phyloP scores from a whole-genome alignment of 2,888 invertebrate genomes.

The Helicoverpa assulta region DNA sequence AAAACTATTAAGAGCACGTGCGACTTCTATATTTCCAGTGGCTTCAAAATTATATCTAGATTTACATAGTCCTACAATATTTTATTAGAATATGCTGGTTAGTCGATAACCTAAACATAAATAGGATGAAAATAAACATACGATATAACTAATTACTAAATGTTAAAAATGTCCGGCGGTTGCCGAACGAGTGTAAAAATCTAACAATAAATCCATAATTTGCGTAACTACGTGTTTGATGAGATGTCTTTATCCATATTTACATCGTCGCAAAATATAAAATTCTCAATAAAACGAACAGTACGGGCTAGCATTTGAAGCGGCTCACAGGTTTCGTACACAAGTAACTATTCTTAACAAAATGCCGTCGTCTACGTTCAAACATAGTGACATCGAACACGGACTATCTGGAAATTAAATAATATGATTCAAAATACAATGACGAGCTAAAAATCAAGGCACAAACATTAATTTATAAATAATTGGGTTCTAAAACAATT shows the following conservation, averaged over 20 bases:
- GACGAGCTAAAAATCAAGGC: constrained; percentile 61
- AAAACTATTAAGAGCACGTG: constrained; percentile 64
- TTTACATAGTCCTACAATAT: constrained; percentile 67
- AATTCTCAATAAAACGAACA: constrained; percentile 68
- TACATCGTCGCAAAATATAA: constrained; percentile 76
- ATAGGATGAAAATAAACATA: constrained; percentile 78
- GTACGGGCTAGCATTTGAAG: constrained; percentile 64
- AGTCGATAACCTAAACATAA: constrained; percentile 80
- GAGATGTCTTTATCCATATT: constrained; percentile 69
- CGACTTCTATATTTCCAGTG: constrained; percentile 60
- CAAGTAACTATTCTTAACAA: constrained; percentile 73
- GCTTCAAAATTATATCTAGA: constrained; percentile 65
- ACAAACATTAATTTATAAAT: constrained; percentile 57
- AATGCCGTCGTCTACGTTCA: constrained; percentile 70
- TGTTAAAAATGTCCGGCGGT: constrained; percentile 73
- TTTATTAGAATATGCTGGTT: constrained; percentile 78
- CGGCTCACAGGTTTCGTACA: constrained; percentile 70
- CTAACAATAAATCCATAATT: constrained; percentile 55
- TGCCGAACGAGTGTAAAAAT: constrained; percentile 54
- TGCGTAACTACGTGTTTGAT: constrained; percentile 50
- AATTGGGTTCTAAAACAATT: constrained; percentile 58
- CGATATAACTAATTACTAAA: constrained; percentile 71
- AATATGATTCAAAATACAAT: constrained; percentile 60
- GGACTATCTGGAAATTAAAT: constrained; percentile 63
- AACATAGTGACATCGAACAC: constrained; percentile 65